Evolutionary conservation across 2,888 invertebrate species (phyloP), one percentile per base, ranked within the genome.

Genomic region (Liodrosophila aerea): DNA sequence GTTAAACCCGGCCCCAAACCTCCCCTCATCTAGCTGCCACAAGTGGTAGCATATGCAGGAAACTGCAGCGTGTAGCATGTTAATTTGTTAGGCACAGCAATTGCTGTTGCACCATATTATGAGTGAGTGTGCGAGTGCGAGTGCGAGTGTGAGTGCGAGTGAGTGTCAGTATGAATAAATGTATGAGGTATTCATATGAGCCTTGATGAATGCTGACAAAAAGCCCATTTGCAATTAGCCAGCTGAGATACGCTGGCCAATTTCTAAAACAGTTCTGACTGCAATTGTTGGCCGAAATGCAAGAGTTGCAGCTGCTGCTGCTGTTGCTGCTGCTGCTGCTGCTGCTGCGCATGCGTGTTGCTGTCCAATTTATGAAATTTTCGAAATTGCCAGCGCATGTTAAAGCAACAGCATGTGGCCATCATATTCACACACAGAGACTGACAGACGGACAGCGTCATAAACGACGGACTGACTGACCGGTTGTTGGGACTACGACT

Each of bases 281-380:
- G 65, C 65, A 73, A 83, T 76, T 80, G 49, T 45, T 29, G 60
- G 46, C 31, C 66, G 39, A 22, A 52, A 18, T 18, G 36, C 33
- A 29, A 56, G 40, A 27, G 45, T 15, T 36, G 41, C 43, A 1
- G 49, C 13, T 9, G 47, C 27, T 12, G 44, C 16, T 12, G 29
- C n/a, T 22, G 49, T 15, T 34, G 49, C n/a, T 1, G 18, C 7
- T 46, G 58, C 47, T 44, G 47, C 36, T 68, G 58, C 59, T 49
- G 50, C 49, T 50, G 67, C 51, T 67, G 68, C 64, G 62, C 83
- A 75, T 85, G 84, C 84, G 84, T 86, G 87, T 63, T 47, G 63
- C 63, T 73, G 58, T 64, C 67, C 68, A 81, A 76, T 84, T 77
- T 76, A 69, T 73, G 62, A 64, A 76, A 68, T 65, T 65, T 22